Base-by-base conservation (phyloP, 2,888 invertebrate species). In the Hylaea fasciaria region DNA sequence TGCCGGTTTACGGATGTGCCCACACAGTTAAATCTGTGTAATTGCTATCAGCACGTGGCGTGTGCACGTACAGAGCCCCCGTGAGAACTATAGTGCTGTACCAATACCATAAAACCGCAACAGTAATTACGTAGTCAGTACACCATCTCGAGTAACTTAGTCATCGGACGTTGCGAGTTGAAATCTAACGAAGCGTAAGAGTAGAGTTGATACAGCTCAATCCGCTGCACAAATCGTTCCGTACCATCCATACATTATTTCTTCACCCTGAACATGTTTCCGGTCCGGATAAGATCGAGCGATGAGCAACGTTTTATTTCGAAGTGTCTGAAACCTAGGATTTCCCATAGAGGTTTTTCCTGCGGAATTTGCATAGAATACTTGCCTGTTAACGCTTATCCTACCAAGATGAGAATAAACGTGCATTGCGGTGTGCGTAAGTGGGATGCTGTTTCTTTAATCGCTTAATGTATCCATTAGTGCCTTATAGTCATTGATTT, bases 1-100 rank as follows among this genome's bases (percentile, higher is more conserved):
- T 86, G 82, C 68, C 63, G 62, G 51, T 65, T 73, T 72, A 76
- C 82, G 83, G 82, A 86, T 86, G 76, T 74, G 75, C 67, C 72
- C 71, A 71, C 70, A 79, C 83, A 79, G 79, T 74, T 81, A 32
- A n/a, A 80, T 78, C 70, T 64, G 70, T 80, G 83, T 87, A 85
- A 87, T 85, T 83, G 74, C 69, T 78, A 77, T 77, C 67, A 70
- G 69, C 86, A 88, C 88, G 86, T 86, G 85, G 75, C 67, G 16
- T 44, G 62, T 57, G 68, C 86, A 85, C 83, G 83, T 83, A 83
- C 73, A 66, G 67, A 66, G 77, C n/a, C 73, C 72, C 77, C 76
- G 76, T 76, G 80, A 78, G 77, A 75, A 72, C 65, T 64, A n/a
- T n/a, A 57, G 55, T 67, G 63, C 54, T 69, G 51, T 47, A 43